Evolutionary conservation across 2,113 vertebrate species (phyloP), one percentile per base, ranked within the genome.

Genomic region (Setophaga petechia): DNA sequence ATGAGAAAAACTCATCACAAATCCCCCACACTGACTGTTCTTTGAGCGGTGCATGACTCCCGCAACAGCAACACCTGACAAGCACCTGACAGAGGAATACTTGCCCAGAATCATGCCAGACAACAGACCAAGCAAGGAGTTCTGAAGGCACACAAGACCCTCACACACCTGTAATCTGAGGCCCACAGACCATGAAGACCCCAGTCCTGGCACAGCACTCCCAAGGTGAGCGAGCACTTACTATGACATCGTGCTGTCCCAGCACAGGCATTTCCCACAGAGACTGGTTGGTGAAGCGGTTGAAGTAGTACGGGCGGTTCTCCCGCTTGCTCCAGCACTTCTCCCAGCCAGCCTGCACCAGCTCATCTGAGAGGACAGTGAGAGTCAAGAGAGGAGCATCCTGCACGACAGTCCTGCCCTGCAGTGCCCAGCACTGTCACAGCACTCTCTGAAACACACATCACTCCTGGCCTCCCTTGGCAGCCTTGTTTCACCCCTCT

Each of bases 291-390:
- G 99, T 99, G 97, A 99, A 99, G 59, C 99, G 98, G 94, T 99
- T 99, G 97, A 99, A 99, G 90, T 99, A 99, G 95, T 99, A 99
- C 0, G 99, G 99, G 21, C 99, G 98, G 93, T 98, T 99, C 97
- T 99, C 99, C 89, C 99, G 97, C 95, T 99, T 98, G 97, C 99
- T 99, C 99, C 99, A 99, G 96, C 99, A 99, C 98, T 99, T 99
- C 67, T 99, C 98, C 99, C 99, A 99, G 86, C 99, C 99, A 3
- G 99, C 99, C 81, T 99, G 99, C 91, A 99, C 98, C 97, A 99
- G 98, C 92, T 99, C 99, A 98, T 99, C 99, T 99, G 96, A 18
- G 21, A 52, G 69, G 23, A 94, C 58, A 86, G 37, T 0, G 8
- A 20, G 33, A 57, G 33, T 97, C 86, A 96, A 74, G 33, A 72